These are phyloP conservation scores for Ichneumon xanthorius DNA, from an alignment of 2,888 invertebrate species.

Conservation along the genomic window DNA sequence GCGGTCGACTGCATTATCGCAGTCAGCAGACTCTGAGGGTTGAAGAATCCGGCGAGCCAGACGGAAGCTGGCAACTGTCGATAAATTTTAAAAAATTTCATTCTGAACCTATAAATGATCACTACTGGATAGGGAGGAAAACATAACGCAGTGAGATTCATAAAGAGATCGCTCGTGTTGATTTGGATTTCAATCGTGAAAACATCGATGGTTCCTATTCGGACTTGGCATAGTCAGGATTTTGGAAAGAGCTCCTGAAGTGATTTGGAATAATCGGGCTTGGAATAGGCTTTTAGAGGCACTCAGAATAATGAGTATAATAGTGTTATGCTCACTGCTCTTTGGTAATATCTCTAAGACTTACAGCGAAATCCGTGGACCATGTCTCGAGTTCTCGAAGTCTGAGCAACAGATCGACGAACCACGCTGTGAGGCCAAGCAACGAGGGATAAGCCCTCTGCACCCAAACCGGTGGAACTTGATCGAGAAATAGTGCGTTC, in stretches of 20 bases:
- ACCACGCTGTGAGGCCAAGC: slow-evolving; percentile 95
- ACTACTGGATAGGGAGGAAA: background rate
- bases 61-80: slow-evolving; percentile 94
- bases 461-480: slow-evolving; percentile 96
- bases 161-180: background rate
- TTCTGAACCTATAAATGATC: background rate
- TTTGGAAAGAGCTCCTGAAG: no score
- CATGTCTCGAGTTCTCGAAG: slow-evolving; percentile 96
- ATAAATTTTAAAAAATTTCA: slow-evolving; percentile 12
- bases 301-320: background rate
- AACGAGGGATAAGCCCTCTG: slow-evolving; percentile 96
- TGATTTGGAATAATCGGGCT: no score
- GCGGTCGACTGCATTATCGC: slow-evolving; percentile 99
- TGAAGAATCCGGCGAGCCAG: slow-evolving; percentile 99
- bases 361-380: slow-evolving; percentile 97
- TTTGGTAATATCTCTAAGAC: slow-evolving; percentile 68
- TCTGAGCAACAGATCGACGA: slow-evolving; percentile 94
- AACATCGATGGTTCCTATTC: no score
- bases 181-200: no score
- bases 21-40: slow-evolving; percentile 97
- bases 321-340: background rate
- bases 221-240: no score
- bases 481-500: slow-evolving; percentile 96
- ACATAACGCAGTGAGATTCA: background rate
- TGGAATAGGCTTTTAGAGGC: background rate